Evolutionary conservation across 2,113 vertebrate species (phyloP).

Genomic region (Erythrolamprus reginae): DNA sequence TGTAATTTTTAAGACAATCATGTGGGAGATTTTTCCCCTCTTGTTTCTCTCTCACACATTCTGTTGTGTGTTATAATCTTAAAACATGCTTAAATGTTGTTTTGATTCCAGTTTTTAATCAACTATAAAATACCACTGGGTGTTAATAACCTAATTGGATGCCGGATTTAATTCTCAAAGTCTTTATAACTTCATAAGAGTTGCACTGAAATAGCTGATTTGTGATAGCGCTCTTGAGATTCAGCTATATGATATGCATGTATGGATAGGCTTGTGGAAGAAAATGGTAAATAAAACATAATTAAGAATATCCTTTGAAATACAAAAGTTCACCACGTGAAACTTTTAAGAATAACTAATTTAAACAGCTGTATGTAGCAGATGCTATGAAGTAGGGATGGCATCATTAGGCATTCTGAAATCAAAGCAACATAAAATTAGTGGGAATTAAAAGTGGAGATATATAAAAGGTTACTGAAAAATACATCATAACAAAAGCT

Average conservation of each 20-base stretch:
- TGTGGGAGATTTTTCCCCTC: neutral
- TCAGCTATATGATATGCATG: neutral
- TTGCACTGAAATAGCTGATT: neutral
- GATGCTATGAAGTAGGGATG: neutral
- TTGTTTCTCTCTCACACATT: neutral
- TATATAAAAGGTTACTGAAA: neutral
- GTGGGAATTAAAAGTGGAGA: neutral
- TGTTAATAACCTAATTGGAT: neutral
- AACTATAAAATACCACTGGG: neutral
- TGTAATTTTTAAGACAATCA: neutral
- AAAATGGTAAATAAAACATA: neutral
- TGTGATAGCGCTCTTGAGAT: neutral
- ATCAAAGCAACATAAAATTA: neutral
- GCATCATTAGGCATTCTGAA: neutral
- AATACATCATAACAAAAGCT: neutral
- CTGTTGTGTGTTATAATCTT: neutral
- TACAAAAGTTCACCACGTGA: neutral
- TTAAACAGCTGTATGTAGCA: neutral
- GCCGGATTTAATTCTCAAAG: neutral
- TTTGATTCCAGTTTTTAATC: neutral
- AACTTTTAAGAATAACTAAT: neutral
- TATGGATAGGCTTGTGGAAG: too few species aligned
- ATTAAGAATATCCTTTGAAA: neutral
- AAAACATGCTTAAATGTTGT: neutral
- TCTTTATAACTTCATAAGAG: neutral